Base-by-base conservation (phyloP, 2,888 invertebrate species). In the Euclidia mi region DNA sequence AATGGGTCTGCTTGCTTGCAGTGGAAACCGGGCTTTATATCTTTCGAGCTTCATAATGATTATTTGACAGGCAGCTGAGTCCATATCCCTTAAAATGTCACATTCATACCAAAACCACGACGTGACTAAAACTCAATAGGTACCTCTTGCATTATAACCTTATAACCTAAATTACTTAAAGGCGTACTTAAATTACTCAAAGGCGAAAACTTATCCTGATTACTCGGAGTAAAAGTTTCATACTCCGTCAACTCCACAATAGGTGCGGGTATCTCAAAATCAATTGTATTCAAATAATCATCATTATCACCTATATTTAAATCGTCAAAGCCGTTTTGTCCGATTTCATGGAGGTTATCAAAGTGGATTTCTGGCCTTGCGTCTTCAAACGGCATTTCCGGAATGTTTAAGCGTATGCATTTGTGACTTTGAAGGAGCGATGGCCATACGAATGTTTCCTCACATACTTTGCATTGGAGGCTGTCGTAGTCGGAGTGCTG, bases 231-330 rank as follows among this genome's bases (percentile, higher is more conserved):
- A 18, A 31, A 72, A 7, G 69, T 70, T 0, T 85, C 81, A 51
- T 73, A 84, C 44, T 92, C 92, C 0, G 76, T 82, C 12, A 92
- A 47, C 46, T 91, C 81, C 0, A 90, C 90, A 0, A 90, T 78
- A 0, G 93, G 92, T 0, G 86, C 88, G 0, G 93, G 92, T 52
- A 93, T 89, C 14, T 92, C 92, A 77, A 90, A 92, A 52, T 92
- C 91, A 0, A 90, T 63, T 0, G 76, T 56, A 31, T 85, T 79
- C 73, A 85, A 76, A 43, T 88, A 89, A 51, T 90, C 84, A 32
- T 90, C 88, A 37, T 64, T 71, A 0, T 85, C 85, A 0, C 43
- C 50, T 3, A 86, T 82, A 15, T 79, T 84, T 0, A 88, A 59
- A 12, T 88, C 85, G 50, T 90, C 87, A 9, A 89, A 81, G 0